Conservation (phyloP, 2,888 invertebrate genomes). For the Sinotaia quadrata region DNA sequence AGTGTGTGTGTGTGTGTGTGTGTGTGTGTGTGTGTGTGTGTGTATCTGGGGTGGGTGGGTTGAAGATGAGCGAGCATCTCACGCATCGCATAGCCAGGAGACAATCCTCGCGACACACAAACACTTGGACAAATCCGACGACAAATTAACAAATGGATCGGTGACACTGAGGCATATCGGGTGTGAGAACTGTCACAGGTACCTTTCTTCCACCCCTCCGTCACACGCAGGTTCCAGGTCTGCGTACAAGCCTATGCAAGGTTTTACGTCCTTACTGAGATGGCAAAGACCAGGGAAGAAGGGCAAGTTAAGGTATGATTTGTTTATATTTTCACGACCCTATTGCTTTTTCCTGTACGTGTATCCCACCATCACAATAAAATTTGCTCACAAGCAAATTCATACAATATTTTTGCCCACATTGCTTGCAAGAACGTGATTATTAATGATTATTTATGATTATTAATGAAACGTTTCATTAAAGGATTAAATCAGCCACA, state of each 20-base stretch:
- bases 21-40: neutral
- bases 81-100: conserved; percentile 12
- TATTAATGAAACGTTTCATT: too few species aligned
- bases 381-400: too few species aligned
- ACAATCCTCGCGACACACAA: neutral
- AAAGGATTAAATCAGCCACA: too few species aligned
- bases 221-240: neutral
- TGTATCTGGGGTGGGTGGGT: neutral
- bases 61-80: neutral
- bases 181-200: neutral
- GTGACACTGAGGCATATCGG: conserved; percentile 18
- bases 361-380: too few species aligned
- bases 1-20: neutral
- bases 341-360: too few species aligned
- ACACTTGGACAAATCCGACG: conserved; percentile 22
- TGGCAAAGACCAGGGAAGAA: too few species aligned
- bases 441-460: too few species aligned
- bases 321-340: too few species aligned
- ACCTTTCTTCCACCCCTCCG: neutral
- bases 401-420: too few species aligned
- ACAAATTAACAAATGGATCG: conserved; percentile 23
- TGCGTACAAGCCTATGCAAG: neutral
- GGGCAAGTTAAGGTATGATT: too few species aligned
- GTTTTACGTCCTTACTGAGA: too few species aligned
- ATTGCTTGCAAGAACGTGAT: too few species aligned